Evolutionary conservation across 1,140 invertebrate genomes (phyloP).

Genomic region (Macrocentrus cingulum): DNA sequence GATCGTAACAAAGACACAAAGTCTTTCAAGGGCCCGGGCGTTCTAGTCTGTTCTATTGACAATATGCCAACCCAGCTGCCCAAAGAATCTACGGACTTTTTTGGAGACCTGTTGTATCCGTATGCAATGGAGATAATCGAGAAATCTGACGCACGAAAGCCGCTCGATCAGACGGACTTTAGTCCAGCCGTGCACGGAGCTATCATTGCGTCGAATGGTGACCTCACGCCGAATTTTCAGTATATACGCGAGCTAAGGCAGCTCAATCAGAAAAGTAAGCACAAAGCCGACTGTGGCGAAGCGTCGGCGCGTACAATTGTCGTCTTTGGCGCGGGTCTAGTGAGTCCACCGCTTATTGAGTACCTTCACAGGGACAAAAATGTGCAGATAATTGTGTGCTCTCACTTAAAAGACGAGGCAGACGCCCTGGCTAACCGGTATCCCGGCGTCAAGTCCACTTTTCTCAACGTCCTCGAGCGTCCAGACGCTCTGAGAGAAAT

Average conservation of each 20-base stretch:
- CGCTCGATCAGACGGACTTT: conserved; percentile 80
- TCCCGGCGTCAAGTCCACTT: conserved; percentile 76
- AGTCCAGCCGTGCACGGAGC: conserved; percentile 79
- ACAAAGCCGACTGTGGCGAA: conserved; percentile 49
- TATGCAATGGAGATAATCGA: conserved; percentile 87
- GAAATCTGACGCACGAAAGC: conserved; percentile 81
- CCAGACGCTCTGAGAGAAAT: conserved; percentile 72
- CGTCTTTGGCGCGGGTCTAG: conserved; percentile 93
- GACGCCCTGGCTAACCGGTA: conserved; percentile 78
- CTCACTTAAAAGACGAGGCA: conserved; percentile 84
- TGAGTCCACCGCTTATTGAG: conserved; percentile 89
- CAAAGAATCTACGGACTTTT: conserved; percentile 95
- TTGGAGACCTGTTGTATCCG: conserved; percentile 89
- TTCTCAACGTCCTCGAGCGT: conserved; percentile 78
- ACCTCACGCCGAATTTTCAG: conserved; percentile 88
- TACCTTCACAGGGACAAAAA: conserved; percentile 85
- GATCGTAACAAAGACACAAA: conserved; percentile 96
- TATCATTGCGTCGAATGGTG: conserved; percentile 94
- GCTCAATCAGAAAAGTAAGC: conserved; percentile 47
- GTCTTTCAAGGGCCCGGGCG: conserved; percentile 94
- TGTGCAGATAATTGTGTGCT: conserved; percentile 83
- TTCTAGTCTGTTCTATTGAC: conserved; percentile 97
- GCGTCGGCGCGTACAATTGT: conserved; percentile 61
- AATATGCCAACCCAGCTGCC: conserved; percentile 99
- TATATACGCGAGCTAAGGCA: conserved; percentile 91